Evolutionary conservation across 2,888 invertebrate species (phyloP), one percentile per base, ranked within the genome.

Genomic region (Luperina testacea): DNA sequence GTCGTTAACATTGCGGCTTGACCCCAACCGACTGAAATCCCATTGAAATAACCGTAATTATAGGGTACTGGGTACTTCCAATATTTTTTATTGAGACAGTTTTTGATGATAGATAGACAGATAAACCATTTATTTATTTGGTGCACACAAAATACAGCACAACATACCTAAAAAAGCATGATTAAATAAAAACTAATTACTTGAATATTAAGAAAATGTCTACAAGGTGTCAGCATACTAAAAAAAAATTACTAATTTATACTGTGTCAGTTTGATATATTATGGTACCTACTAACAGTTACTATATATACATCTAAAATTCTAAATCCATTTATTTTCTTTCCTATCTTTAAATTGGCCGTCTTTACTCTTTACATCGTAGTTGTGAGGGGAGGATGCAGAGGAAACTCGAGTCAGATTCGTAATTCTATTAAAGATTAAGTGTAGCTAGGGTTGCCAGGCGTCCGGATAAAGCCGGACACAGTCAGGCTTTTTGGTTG

Each of bases 1-100:
- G 93, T 94, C 93, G 84, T 90, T 90, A 92, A 92, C 93, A 88
- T 87, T 88, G 88, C 82, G 78, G 84, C 87, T 90, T 91, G 92
- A 92, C 91, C 92, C 86, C 90, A 88, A 85, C 83, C 79, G 86
- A 87, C 89, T 90, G 87, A 91, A 92, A 91, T 86, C 88, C 88
- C 88, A 89, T 89, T 87, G 87, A 91, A 90, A 90, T 88, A 86
- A 78, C 83, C 89, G 84, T 81, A 81, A 78, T 84, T 86, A 77
- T 83, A 57, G 72, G 63, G 57, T 78, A 77, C 68, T 69, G 71
- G 63, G 57, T 71, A 75, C 77, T 75, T 80, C 70, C 68, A 80
- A 77, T 80, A 76, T 48, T 77, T 81, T 79, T 78, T 68, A 80
- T 68, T 70, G 59, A 65, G 51, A 42, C 65, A 78, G 45, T 72